These are phyloP conservation scores for Brienomyrus longianalis DNA, from an alignment of 2,113 vertebrate genomes.

Conservation along the genomic window DNA sequence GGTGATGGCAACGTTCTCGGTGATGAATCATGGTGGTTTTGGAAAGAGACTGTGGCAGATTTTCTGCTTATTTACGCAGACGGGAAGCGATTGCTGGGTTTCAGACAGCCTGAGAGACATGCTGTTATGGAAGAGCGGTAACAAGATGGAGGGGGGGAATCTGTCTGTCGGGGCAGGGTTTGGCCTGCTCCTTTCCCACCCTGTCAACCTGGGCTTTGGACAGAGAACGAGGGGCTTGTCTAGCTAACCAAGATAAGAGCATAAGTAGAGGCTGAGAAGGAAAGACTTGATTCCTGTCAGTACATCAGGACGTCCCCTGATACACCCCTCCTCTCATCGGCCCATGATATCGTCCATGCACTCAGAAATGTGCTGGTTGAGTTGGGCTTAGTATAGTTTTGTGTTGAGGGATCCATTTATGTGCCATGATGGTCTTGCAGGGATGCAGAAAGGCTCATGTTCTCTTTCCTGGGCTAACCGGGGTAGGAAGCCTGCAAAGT, in stretches of 20 bases:
- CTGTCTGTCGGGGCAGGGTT: neutral
- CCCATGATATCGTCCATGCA: neutral
- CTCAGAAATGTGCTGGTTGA: neutral
- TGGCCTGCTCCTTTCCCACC: neutral
- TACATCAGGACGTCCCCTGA: neutral
- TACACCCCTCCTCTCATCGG: neutral
- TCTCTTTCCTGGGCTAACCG: neutral
- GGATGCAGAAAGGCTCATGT: neutral
- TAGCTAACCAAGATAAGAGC: neutral
- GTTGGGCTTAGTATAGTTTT: neutral
- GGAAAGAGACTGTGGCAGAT: neutral
- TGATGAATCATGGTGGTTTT: neutral
- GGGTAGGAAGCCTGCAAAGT: neutral
- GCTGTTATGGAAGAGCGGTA: neutral
- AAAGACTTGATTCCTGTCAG: neutral
- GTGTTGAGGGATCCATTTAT: neutral
- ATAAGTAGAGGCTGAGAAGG: neutral
- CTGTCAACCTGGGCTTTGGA: neutral
- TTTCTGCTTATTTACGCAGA: neutral
- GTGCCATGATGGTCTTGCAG: neutral
- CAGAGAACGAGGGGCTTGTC: neutral
- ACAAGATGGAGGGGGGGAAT: neutral
- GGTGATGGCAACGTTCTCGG: neutral
- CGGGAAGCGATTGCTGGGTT: neutral
- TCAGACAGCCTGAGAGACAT: neutral